Percentiles rank a stretch among this genome's conserved stretches.
phyloP scores from a whole-genome alignment of 1,140 invertebrate genomes.

The Diprion similis region DNA sequence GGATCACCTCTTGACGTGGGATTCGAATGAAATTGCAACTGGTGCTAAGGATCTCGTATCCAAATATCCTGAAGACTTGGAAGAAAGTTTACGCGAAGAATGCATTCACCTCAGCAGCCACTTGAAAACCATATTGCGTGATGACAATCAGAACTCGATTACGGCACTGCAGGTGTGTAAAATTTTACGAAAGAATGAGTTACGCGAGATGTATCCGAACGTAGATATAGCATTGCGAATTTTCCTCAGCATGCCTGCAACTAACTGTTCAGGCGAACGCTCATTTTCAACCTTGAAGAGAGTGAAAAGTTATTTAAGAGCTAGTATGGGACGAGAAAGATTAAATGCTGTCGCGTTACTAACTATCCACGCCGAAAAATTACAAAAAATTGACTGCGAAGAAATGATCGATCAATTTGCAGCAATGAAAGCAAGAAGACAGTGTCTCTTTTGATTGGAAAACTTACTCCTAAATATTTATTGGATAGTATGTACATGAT shows the following conservation, averaged over 20 bases:
- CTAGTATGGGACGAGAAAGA: conserved; percentile 10
- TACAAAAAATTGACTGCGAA: conserved; percentile 1
- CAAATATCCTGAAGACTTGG: conserved; percentile 17
- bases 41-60: background rate
- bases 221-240: conserved; percentile 14
- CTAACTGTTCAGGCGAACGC: conserved; percentile 19
- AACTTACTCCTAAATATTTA: too few relatives aligned
- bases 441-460: background rate
- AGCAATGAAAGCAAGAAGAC: background rate
- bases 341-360: conserved; percentile 7
- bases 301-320: conserved; percentile 22
- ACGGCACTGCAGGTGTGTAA: conserved; percentile 14
- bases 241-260: conserved; percentile 9
- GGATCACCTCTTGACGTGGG: conserved; percentile 26
- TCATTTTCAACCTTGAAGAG: conserved; percentile 27
- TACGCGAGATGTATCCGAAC: conserved; percentile 5
- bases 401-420: too few relatives aligned
- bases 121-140: conserved; percentile 8
- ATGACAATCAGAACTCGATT: conserved; percentile 13
- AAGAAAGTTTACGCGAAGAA: conserved; percentile 15
- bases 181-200: conserved; percentile 3
- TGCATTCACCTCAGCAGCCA: conserved; percentile 16
- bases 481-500: too few relatives aligned
- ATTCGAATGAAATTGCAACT: conserved; percentile 19
- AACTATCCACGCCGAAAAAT: background rate